These are phyloP conservation scores for Fragum sueziense DNA, from an alignment of 2,888 invertebrate species.

Conservation along the genomic window DNA sequence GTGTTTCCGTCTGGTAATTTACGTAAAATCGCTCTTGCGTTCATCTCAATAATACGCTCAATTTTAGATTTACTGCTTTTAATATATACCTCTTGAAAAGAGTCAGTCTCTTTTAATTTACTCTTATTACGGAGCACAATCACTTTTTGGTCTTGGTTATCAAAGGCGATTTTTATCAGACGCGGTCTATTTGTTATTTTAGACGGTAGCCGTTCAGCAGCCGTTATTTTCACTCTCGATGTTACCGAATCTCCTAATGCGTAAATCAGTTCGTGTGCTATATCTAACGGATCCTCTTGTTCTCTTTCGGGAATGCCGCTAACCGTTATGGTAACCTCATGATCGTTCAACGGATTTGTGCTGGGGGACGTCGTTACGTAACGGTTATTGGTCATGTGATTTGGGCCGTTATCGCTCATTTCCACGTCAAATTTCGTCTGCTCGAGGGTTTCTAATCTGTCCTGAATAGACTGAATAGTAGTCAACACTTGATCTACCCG, in stretches of 20 bases:
- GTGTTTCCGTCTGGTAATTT: slow-evolving; percentile 22
- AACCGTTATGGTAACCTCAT: slow-evolving; percentile 1
- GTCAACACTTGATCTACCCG: slow-evolving; percentile 35
- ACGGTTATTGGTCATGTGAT: background rate
- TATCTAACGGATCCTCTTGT: background rate
- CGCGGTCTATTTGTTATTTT: slow-evolving; percentile 10
- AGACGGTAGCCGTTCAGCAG: slow-evolving; percentile 4
- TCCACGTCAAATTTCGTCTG: background rate
- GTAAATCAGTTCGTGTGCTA: background rate
- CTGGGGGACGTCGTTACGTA: background rate
- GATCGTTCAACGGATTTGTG: too few species aligned
- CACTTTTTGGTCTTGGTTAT: slow-evolving; percentile 38
- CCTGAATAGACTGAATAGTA: slow-evolving; percentile 31
- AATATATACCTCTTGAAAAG: slow-evolving; percentile 28
- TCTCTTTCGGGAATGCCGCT: slow-evolving; percentile 23
- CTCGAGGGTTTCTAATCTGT: slow-evolving; percentile 1
- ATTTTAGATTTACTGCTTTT: slow-evolving; percentile 37
- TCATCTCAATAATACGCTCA: slow-evolving; percentile 29
- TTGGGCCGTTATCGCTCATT: background rate
- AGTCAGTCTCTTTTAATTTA: slow-evolving; percentile 22
- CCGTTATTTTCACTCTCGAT: slow-evolving; percentile 8
- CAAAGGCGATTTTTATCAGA: slow-evolving; percentile 43
- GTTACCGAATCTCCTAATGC: slow-evolving; percentile 16
- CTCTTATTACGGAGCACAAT: slow-evolving; percentile 42
- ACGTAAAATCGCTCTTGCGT: slow-evolving; percentile 19